Base-by-base conservation (phyloP, 2,888 invertebrate genomes). In the Gymnocheta viridis region DNA sequence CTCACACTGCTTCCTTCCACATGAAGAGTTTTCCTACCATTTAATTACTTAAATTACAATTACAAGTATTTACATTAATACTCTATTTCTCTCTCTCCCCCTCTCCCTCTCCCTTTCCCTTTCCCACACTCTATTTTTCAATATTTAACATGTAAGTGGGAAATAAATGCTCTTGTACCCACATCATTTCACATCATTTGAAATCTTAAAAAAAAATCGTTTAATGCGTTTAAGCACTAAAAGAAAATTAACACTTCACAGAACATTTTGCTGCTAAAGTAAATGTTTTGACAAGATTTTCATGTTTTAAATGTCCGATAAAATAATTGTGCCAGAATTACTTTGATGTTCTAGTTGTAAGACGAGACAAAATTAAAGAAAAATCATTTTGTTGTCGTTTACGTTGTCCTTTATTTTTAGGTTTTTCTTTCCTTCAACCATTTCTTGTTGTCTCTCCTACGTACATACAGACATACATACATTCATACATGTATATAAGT, bases 271-370 rank as follows among this genome's bases (percentile, higher is more conserved):
- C 38, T 51, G 38, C 49, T 58, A 32, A 64, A 72, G 35, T 60
- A 73, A 73, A 67, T 67, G 67, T 74, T 74, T 74, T 74, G 67
- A 66, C 73, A 81, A 62, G 81, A 74, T 74, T 76, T 76, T 3
- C 54, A 69, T 62, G 49, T 69, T 56, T 56, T 27, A 69, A 76
- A 69, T 69, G 74, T 82, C 74, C 69, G 67, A 79, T 79, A 70
- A 77, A 77, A 81, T 69, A 74, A 81, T 74, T 69, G 74, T 54
- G 67, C 60, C 74, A 69, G 62, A 62, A 69, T 69, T 70, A 70
- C 81, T 81, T 81, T 81, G 60, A 62, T 69, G 62, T 60, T 67
- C 32, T 19, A 19, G 17, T 58, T 67, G 72, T 47, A 56, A 66
- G 72, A 29, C 79, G 64, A 58, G 54, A 79, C 54, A 72, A 56